A percentile compares a stretch with the other conserved stretches of the same genome.
Conservation (phyloP, 2,113 vertebrate species). For the Callipepla squamata region DNA sequence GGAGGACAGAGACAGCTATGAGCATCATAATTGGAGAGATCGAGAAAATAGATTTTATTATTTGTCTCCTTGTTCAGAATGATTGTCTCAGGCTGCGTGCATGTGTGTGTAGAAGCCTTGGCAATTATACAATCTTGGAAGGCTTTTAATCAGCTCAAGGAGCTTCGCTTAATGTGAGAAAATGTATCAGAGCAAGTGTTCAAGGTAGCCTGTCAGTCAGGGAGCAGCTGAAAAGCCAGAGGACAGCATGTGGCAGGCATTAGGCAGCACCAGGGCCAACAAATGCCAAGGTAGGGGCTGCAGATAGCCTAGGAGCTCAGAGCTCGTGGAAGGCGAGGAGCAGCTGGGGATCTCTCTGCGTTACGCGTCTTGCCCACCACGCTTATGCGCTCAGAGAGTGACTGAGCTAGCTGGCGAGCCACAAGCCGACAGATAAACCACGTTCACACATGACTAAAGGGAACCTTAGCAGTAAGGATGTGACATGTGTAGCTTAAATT, state of each 20-base stretch:
- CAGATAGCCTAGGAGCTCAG: neutral
- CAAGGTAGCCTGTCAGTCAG: neutral
- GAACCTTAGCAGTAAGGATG: constrained; percentile 67
- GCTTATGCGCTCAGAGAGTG: neutral
- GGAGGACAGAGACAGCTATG: neutral
- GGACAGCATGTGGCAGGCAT: neutral
- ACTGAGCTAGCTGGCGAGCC: constrained; percentile 5
- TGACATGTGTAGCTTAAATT: constrained; percentile 75
- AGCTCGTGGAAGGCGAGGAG: neutral
- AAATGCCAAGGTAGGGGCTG: constrained; percentile 8
- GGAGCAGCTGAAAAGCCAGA: neutral
- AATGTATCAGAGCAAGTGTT: constrained; percentile 32
- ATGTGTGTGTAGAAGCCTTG: neutral
- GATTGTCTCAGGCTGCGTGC: neutral
- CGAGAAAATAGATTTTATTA: neutral
- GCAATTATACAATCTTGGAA: constrained; percentile 14
- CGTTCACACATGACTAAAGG: constrained; percentile 69
- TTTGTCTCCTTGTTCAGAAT: constrained; percentile 1
- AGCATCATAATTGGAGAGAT: neutral
- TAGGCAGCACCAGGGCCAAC: neutral
- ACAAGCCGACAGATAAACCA: constrained; percentile 16
- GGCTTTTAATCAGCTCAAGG: constrained; percentile 48
- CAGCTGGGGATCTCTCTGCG: neutral
- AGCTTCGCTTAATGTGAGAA: constrained; percentile 42
- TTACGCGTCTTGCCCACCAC: neutral